A percentile compares a stretch with the other conserved stretches of the same genome.
phyloP scores from a whole-genome alignment of 2,888 invertebrate species.

The Sesamia inferens region DNA sequence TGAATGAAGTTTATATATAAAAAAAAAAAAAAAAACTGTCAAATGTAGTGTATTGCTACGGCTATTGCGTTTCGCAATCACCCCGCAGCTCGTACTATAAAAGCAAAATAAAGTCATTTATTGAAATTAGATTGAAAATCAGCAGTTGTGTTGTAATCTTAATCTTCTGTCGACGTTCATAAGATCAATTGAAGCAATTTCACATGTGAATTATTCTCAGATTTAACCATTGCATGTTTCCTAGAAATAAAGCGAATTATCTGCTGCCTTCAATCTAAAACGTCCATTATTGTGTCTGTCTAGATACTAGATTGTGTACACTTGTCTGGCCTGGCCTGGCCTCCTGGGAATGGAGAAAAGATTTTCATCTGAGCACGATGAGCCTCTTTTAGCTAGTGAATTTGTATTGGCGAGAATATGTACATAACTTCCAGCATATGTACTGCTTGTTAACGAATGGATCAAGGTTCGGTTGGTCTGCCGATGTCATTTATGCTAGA shows the following conservation, averaged over 20 bases:
- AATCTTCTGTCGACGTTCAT: not conserved
- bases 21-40: too few relatives aligned
- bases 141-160: not conserved
- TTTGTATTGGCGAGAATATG: not conserved
- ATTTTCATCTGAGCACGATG: constrained; percentile 12
- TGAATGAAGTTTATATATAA: too few relatives aligned
- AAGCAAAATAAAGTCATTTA: too few relatives aligned
- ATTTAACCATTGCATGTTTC: constrained; percentile 12
- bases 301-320: constrained; percentile 18
- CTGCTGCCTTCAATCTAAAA: constrained; percentile 6
- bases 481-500: not conserved
- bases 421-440: not conserved
- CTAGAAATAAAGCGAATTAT: constrained; percentile 17
- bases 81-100: not conserved
- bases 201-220: not conserved
- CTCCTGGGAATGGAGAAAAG: constrained; percentile 8
- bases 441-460: not conserved
- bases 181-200: not conserved
- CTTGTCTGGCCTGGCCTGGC: constrained; percentile 1
- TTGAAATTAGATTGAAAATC: too few relatives aligned
- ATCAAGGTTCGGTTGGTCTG: not conserved
- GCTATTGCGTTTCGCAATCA: not conserved
- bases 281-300: constrained; percentile 14
- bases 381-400: constrained; percentile 6
- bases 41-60: not conserved